phyloP scores from a whole-genome alignment of 2,113 vertebrate species.

The Dermatemys mawii region DNA sequence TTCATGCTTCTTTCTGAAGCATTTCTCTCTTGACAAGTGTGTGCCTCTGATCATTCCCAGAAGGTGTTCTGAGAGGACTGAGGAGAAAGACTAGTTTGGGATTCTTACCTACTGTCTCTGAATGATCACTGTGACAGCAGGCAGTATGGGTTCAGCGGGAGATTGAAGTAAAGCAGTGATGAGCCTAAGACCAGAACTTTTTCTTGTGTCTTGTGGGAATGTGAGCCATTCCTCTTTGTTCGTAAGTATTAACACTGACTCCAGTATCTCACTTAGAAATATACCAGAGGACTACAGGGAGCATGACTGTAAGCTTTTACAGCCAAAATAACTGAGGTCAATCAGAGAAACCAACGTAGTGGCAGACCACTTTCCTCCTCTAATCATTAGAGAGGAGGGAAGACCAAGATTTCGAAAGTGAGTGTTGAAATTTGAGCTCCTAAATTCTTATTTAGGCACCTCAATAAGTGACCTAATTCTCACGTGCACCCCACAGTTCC shows the following conservation, averaged over 20 bases:
- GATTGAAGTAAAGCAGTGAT: not conserved
- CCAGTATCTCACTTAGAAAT: not conserved
- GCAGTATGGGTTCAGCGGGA: not conserved
- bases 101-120: not conserved
- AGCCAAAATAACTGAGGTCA: not conserved
- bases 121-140: not conserved
- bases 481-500: not conserved
- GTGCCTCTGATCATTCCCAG: not conserved
- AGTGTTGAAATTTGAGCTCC: not conserved
- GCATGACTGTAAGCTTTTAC: not conserved
- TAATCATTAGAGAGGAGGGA: not conserved
- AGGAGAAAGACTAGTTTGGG: not conserved
- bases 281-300: not conserved
- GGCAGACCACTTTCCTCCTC: not conserved
- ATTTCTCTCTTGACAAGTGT: not conserved
- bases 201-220: not conserved
- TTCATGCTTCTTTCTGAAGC: conserved; percentile 36
- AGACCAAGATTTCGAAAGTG: not conserved
- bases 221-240: not conserved
- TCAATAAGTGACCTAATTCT: not conserved
- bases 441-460: not conserved
- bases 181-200: not conserved
- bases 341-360: not conserved
- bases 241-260: not conserved
- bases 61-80: not conserved